phyloP scores from a whole-genome alignment of 2,888 invertebrate species.

The Uloborus plumipes region DNA sequence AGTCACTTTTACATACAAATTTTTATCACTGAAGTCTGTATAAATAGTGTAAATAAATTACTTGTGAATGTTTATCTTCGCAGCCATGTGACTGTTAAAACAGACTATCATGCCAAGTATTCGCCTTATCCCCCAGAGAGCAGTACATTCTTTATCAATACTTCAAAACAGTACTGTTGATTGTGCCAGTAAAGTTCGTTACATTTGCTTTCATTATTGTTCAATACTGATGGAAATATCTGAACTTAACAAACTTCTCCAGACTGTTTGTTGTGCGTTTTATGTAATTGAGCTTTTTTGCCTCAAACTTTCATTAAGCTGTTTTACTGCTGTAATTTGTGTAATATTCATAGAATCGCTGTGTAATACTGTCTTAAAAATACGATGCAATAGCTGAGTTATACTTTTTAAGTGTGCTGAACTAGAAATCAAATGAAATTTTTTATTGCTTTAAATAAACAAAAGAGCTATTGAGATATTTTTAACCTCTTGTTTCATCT shows the following conservation, averaged over 20 bases:
- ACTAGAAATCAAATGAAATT: background rate
- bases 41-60: constrained; percentile 42
- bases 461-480: background rate
- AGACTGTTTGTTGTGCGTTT: too few species aligned
- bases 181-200: too few species aligned
- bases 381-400: background rate
- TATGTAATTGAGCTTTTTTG: too few species aligned
- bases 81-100: constrained; percentile 18
- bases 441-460: background rate
- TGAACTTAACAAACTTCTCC: too few species aligned
- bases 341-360: background rate
- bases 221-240: too few species aligned
- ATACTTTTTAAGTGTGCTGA: background rate
- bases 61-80: constrained; percentile 7
- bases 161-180: too few species aligned
- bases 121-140: constrained; percentile 8
- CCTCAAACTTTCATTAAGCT: too few species aligned
- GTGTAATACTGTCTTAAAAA: background rate
- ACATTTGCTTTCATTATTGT: too few species aligned
- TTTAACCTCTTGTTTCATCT: background rate
- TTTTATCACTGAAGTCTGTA: constrained; percentile 1
- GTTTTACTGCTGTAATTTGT: background rate
- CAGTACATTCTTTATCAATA: background rate
- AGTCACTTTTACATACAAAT: too few species aligned
- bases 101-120: constrained; percentile 21